phyloP scores from a whole-genome alignment of 2,797 vertebrate species.

The Staurois parvus region DNA sequence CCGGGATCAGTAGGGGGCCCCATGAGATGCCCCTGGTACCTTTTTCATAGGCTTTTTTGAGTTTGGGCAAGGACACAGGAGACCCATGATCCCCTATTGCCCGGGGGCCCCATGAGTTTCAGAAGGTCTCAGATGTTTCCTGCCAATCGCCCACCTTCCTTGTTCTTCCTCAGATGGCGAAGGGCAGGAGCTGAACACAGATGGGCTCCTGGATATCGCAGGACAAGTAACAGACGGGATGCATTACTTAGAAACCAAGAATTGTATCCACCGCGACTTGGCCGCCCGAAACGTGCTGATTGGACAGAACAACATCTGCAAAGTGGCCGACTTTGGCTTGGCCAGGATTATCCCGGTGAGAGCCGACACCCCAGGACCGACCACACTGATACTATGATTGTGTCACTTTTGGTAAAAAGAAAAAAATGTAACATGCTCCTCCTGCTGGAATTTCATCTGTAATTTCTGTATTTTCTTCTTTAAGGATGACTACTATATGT shows the following conservation, averaged over 20 bases:
- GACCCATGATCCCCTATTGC: too few relatives aligned
- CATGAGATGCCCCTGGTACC: too few relatives aligned
- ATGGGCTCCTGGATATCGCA: conserved; percentile 76
- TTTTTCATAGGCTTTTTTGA: too few relatives aligned
- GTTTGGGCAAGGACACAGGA: too few relatives aligned
- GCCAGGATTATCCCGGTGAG: conserved; percentile 84
- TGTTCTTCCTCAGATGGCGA: conserved; percentile 67
- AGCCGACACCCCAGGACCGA: background rate
- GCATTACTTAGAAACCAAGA: conserved; percentile 82
- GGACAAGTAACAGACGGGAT: conserved; percentile 86
- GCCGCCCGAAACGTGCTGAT: conserved; percentile 87
- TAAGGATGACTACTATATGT: conserved; percentile 81
- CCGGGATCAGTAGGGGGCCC: too few relatives aligned
- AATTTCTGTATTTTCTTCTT: background rate
- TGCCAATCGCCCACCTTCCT: background rate
- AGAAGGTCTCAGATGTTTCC: too few relatives aligned
- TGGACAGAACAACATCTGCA: conserved; percentile 82
- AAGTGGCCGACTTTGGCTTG: conserved; percentile 89
- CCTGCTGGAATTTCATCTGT: background rate
- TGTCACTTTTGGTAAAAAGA: too few relatives aligned
- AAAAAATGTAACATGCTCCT: too few relatives aligned
- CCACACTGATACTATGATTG: too few relatives aligned
- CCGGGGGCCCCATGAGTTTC: too few relatives aligned
- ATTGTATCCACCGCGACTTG: conserved; percentile 85
- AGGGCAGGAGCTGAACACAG: conserved; percentile 64